Evolutionary conservation across 1,140 invertebrate species (phyloP), one percentile per base, ranked within the genome.

Genomic region (Fopius arisanus): DNA sequence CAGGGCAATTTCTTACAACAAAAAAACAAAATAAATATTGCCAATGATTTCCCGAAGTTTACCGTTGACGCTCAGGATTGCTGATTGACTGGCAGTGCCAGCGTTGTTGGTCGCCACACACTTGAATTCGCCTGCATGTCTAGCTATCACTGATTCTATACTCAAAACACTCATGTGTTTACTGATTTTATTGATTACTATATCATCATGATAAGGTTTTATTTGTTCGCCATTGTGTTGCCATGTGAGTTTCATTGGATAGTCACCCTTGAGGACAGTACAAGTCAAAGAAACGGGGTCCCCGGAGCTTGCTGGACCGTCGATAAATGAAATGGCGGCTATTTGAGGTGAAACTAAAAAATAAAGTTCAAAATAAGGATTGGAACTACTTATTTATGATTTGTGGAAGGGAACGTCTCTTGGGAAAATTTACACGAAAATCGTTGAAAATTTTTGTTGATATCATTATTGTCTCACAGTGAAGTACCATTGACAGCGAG

Each of bases 21-120:
- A 43, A 23, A 41, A 41, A 21, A 33, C 4, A 43, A 23, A 41
- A 41, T 23, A 33, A 70, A 48, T 3, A 29, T 59, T 16, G n/a
- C 31, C 26, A 68, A 5, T 40, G 16, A 73, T 23, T 26, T 16
- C 26, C 0, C 16, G 40, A 21, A 54, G 37, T 65, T 67, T 89
- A 95, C 93, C 93, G 89, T 94, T 94, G 81, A 94, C 92, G 81
- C 92, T 89, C 72, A 94, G 88, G 76, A 90, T 83, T 79, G 93
- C 91, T 71, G 92, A 91, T 86, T 91, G 90, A 77, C 90, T 92
- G 75, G 90, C 89, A 16, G 86, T 83, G 48, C 91, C 91, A 21
- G 93, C 93, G 48, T 87, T 83, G 83, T 94, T 94, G 75, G 84
- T 90, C 29, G 92, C 93, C 21, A 90, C 87, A 81, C 94, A 95